Percentiles rank a stretch among this genome's conserved stretches.
Evolutionary conservation across 92 coral and sea anemone species (phyloP).

Genomic region (Palythoa heliodiscus): DNA sequence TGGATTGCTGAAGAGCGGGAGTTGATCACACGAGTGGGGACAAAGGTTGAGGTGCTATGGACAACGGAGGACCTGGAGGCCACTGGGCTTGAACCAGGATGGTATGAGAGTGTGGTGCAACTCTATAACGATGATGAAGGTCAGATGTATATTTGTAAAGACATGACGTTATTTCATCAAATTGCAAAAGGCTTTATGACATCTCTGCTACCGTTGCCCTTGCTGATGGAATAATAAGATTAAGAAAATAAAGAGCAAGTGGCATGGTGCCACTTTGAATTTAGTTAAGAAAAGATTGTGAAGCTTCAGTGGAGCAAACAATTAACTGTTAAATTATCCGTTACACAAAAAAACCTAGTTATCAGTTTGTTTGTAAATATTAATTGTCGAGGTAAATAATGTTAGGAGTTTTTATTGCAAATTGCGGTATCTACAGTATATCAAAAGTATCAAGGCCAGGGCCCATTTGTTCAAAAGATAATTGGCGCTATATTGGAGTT

Average conservation of each 20-base stretch:
- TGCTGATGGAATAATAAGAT: neutral
- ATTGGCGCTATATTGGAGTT: no score
- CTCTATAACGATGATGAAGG: conserved; percentile 1
- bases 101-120: conserved; percentile 14
- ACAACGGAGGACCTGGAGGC: conserved; percentile 9
- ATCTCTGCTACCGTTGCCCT: conserved; percentile 9
- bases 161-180: neutral
- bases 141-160: neutral
- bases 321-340: neutral
- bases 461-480: no score
- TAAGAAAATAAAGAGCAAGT: neutral
- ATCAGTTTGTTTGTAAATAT: conserved; percentile 4
- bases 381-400: conserved; percentile 4
- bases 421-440: neutral
- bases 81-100: conserved; percentile 12
- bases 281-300: neutral
- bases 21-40: conserved; percentile 7
- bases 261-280: conserved; percentile 1
- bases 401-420: neutral
- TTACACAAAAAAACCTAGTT: neutral
- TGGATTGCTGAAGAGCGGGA: conserved; percentile 18
- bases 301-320: neutral
- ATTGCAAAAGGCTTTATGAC: neutral
- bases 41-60: conserved; percentile 17
- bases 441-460: neutral